Conservation (phyloP, 1,140 invertebrate species). For the Panagrolaimus sp. region DNA sequence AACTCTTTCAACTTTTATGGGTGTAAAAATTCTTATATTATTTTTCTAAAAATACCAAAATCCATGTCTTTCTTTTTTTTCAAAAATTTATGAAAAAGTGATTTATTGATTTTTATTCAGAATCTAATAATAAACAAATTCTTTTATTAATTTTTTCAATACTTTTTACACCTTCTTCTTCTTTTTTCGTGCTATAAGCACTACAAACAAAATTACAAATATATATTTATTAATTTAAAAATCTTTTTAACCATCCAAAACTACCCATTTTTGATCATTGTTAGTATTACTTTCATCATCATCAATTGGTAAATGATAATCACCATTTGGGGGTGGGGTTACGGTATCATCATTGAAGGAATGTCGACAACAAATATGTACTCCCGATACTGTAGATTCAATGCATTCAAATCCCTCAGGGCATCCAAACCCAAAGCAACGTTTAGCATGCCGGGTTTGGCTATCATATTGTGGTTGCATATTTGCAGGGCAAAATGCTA, state of each 20-base stretch:
- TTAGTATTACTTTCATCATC: not conserved
- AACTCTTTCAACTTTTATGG: too few relatives aligned
- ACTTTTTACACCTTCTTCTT: not conserved
- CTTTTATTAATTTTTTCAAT: not conserved
- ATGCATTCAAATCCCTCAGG: not conserved
- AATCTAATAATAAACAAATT: too few relatives aligned
- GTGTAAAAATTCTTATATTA: too few relatives aligned
- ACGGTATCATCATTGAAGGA: not conserved
- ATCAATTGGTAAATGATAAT: not conserved
- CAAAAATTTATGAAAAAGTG: not conserved
- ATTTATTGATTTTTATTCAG: too few relatives aligned
- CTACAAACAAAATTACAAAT: constrained; percentile 2
- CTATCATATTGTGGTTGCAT: not conserved
- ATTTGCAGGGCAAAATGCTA: not conserved
- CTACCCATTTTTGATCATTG: constrained; percentile 10
- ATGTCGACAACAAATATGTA: not conserved
- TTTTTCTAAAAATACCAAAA: too few relatives aligned
- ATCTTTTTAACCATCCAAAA: not conserved
- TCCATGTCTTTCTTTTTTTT: not conserved
- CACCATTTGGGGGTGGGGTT: not conserved
- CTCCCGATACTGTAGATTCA: not conserved
- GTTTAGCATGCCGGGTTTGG: not conserved
- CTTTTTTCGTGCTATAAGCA: not conserved
- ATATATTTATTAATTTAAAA: too few relatives aligned
- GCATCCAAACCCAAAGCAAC: not conserved